Evolutionary conservation across 2,113 vertebrate species (phyloP).

Genomic region (Corythaixoides concolor): DNA sequence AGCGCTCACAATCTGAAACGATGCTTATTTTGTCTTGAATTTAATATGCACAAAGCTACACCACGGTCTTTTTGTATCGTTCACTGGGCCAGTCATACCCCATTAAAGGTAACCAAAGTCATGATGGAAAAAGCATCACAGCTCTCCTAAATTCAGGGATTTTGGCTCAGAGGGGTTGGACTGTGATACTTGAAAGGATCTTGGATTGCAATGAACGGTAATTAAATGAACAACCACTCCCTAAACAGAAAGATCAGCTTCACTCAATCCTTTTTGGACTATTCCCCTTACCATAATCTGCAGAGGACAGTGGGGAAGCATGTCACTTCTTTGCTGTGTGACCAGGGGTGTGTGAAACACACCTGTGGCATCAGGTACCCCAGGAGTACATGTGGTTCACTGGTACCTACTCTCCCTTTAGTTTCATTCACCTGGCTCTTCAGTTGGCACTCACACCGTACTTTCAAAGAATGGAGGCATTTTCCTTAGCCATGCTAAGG

Average conservation of each 20-base stretch:
- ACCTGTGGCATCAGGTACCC: neutral
- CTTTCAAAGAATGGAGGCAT: neutral
- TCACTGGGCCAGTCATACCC: neutral
- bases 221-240: neutral
- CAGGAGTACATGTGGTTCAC: rapidly evolving
- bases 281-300: neutral
- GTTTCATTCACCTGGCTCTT: neutral
- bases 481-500: neutral
- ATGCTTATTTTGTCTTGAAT: neutral
- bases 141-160: neutral
- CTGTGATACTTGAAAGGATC: neutral
- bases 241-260: neutral
- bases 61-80: neutral
- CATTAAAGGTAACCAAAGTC: neutral
- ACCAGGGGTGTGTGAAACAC: neutral
- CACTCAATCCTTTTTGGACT: neutral
- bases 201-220: neutral
- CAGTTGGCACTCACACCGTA: rapidly evolving
- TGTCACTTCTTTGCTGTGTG: neutral
- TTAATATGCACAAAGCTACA: neutral
- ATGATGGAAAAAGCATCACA: neutral
- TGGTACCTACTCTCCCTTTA: neutral
- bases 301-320: neutral
- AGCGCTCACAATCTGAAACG: neutral
- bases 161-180: neutral